A percentile compares a stretch with the other conserved stretches of the same genome.
phyloP scores from a whole-genome alignment of 2,888 invertebrate genomes.

The Syrista parreyssii region DNA sequence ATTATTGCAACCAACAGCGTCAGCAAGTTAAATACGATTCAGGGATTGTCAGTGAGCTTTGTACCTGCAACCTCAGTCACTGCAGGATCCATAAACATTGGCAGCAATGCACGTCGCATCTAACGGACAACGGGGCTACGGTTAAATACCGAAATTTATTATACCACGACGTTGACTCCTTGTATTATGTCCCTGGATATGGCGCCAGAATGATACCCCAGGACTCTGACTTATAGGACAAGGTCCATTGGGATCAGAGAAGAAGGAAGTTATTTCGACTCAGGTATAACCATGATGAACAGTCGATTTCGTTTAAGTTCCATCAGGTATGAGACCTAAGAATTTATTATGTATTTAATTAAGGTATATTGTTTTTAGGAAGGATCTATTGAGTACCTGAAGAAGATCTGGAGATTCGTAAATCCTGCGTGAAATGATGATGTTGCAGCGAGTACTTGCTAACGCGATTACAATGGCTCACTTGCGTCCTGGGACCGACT shows the following conservation, averaged over 20 bases:
- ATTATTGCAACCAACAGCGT: constrained; percentile 38
- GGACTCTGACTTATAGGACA: not conserved
- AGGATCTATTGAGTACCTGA: not conserved
- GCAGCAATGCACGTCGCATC: not conserved
- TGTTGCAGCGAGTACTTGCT: not conserved
- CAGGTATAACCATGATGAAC: not conserved
- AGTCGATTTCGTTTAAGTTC: not conserved
- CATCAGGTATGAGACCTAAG: not conserved
- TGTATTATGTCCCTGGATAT: not conserved
- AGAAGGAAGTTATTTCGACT: not conserved
- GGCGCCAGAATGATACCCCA: not conserved
- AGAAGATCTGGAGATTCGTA: not conserved
- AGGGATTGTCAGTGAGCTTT: constrained; percentile 12
- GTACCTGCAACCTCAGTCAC: constrained; percentile 17
- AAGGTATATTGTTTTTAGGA: not conserved
- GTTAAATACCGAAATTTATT: not conserved
- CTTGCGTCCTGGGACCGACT: constrained; percentile 9
- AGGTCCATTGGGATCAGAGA: not conserved
- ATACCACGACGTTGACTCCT: not conserved
- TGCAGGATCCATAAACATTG: constrained; percentile 24
- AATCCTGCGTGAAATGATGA: not conserved
- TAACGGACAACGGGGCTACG: not conserved
- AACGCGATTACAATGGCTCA: constrained; percentile 13
- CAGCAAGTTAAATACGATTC: constrained; percentile 12
- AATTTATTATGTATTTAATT: not conserved